Evolutionary conservation across 2,888 invertebrate species (phyloP), one percentile per base, ranked within the genome.

Genomic region (Parnassius apollo): DNA sequence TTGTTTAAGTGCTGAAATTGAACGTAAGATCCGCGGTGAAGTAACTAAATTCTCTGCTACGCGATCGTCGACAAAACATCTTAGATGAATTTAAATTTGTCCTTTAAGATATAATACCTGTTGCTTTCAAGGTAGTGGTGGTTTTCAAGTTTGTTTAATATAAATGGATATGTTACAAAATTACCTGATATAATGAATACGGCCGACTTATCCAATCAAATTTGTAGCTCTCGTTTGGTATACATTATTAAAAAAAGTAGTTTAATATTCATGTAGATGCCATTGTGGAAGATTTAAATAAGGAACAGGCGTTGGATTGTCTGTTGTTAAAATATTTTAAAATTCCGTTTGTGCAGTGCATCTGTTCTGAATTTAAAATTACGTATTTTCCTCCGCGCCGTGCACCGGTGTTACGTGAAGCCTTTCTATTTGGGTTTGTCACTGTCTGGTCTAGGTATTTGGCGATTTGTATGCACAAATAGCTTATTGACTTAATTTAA

Each of bases 331-430:
- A 35, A 63, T 2, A 54, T 25, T 64, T 60, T 63, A 51, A 49
- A 25, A 65, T 67, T 65, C 65, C 57, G 49, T 61, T 46, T 50
- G 56, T 67, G 67, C 63, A 54, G 55, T 18, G 46, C 4, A 45
- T 44, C 45, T 57, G 56, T 48, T 63, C 63, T 59, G 60, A 58
- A 67, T 64, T 65, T 53, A 54, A 64, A 63, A 65, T 65, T 35
- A 59, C 63, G 67, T 65, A 59, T 65, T 67, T 67, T 53, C 65
- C 64, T 52, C 48, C 56, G 55, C 53, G 44, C 46, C 48, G 55
- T n/a, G 11, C 49, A 7, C 49, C 42, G 12, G 48, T 49, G 46
- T 58, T 59, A 59, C 59, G 63, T 56, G 48, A 52, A 12, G 12
- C 48, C 56, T 64, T 60, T 64, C 62, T 57, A 42, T 53, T 54